Percentiles rank a stretch among this genome's conserved stretches.
These are phyloP conservation scores for Resseliella maxima DNA, from an alignment of 2,888 invertebrate genomes.

Conservation along the genomic window DNA sequence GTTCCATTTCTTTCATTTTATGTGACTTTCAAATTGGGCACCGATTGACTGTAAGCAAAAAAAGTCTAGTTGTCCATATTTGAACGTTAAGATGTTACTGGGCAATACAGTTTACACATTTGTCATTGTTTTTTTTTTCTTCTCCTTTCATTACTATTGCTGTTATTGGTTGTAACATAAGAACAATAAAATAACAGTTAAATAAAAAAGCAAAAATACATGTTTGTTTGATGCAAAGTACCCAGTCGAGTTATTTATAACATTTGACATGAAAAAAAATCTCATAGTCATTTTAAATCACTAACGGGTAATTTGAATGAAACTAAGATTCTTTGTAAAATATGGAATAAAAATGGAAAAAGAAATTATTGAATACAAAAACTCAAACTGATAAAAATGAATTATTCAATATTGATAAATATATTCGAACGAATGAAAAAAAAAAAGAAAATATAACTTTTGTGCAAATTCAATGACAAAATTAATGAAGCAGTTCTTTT, in stretches of 20 bases:
- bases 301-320: not conserved
- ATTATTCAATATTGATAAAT: not conserved
- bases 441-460: not conserved
- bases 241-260: not conserved
- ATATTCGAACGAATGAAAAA: not conserved
- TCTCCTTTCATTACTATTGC: slow-evolving; percentile 11
- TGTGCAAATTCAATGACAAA: slow-evolving; percentile 42
- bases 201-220: not conserved
- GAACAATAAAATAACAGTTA: not conserved
- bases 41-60: not conserved
- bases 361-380: not conserved
- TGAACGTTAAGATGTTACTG: slow-evolving; percentile 9
- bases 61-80: not conserved
- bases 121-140: not conserved
- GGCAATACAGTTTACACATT: slow-evolving; percentile 55
- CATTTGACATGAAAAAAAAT: not conserved
- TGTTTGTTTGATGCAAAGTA: not conserved
- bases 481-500: not conserved
- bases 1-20: too few species aligned
- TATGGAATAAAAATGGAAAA: not conserved
- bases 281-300: too few species aligned
- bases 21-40: too few species aligned
- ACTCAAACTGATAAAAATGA: not conserved
- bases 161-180: not conserved
- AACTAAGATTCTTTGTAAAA: not conserved